These are phyloP conservation scores for Eira barbara DNA, from an alignment of 2,113 vertebrate genomes.

Conservation along the genomic window DNA sequence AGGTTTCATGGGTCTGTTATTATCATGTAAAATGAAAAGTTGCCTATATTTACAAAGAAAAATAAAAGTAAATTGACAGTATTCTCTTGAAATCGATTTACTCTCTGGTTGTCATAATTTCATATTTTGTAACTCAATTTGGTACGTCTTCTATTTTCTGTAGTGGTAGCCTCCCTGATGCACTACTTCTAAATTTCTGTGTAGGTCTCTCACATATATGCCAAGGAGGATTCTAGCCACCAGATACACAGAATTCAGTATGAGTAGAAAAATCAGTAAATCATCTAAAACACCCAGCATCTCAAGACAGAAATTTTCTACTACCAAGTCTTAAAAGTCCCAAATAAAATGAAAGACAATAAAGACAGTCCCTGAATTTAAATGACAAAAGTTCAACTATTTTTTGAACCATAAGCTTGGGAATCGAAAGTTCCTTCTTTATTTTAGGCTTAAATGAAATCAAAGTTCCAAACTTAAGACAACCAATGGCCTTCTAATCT, in stretches of 20 bases:
- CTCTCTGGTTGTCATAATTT: background rate
- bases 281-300: background rate
- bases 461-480: background rate
- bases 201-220: background rate
- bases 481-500: background rate
- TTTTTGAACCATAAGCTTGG: background rate
- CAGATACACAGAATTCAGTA: background rate
- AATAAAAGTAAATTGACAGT: background rate
- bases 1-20: background rate
- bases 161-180: background rate
- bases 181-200: background rate
- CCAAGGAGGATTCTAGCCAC: background rate
- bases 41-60: slow-evolving; percentile 14
- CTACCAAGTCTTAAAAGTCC: background rate
- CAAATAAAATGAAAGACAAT: slow-evolving; percentile 14
- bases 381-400: background rate
- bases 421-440: background rate
- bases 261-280: background rate
- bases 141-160: background rate
- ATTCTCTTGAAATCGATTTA: slow-evolving; percentile 14
- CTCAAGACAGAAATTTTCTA: background rate
- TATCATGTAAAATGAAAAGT: slow-evolving; percentile 10
- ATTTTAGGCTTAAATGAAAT: background rate
- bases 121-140: slow-evolving; percentile 16
- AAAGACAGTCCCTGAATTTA: background rate